Conservation (phyloP, 1,140 invertebrate species). For the Danaus melanippus region DNA sequence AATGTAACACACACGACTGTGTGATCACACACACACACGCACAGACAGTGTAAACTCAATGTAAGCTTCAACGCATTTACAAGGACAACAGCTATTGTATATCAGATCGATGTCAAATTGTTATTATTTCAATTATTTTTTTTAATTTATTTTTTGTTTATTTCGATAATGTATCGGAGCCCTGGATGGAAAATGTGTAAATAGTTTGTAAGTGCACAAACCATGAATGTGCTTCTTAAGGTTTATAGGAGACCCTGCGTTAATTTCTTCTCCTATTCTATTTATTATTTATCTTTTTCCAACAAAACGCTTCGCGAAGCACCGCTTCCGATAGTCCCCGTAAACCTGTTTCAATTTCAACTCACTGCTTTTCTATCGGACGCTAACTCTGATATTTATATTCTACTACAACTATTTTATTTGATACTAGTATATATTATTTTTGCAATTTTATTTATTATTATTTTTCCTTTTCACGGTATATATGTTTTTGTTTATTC, state of each 20-base stretch:
- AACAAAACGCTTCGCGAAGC: constrained; percentile 61
- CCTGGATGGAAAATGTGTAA: constrained; percentile 56
- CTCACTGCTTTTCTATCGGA: constrained; percentile 40
- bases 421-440: constrained; percentile 2
- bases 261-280: constrained; percentile 55
- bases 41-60: constrained; percentile 16
- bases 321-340: constrained; percentile 52
- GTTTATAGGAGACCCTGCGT: constrained; percentile 60
- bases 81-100: constrained; percentile 21
- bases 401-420: constrained; percentile 5
- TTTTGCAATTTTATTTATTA: background rate
- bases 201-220: constrained; percentile 65
- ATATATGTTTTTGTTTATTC: constrained; percentile 8
- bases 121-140: too few species aligned
- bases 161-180: constrained; percentile 51
- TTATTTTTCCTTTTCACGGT: constrained; percentile 11
- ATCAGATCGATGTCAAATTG: constrained; percentile 31
- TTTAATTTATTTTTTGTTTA: background rate
- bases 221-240: constrained; percentile 70
- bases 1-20: constrained; percentile 35
- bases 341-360: constrained; percentile 24
- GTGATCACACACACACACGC: constrained; percentile 41
- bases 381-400: constrained; percentile 31
- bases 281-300: constrained; percentile 56
- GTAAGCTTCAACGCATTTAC: constrained; percentile 21